Base-by-base conservation (phyloP, 2,888 invertebrate genomes). In the Netelia melanura region DNA sequence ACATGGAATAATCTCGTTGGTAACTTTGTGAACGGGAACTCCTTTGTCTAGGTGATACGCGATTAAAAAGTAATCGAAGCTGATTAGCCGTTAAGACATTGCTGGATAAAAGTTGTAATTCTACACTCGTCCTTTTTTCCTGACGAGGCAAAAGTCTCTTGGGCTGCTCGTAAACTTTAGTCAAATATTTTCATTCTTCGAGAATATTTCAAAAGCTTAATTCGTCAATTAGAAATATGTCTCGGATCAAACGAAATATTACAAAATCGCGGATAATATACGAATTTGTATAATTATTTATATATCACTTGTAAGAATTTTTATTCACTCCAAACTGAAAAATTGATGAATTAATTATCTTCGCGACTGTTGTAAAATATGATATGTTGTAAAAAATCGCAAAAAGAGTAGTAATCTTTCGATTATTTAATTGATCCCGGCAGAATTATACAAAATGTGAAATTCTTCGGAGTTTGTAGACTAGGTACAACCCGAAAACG, bases 401-500 rank as follows among this genome's bases (percentile, higher is more conserved):
- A 48, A 38, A 38, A 1, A 38, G 38, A 38, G 6, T 5, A 38
- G 6, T 38, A 6, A 1, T 38, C 5, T 38, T 38, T 38, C 1
- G 6, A 38, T 38, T 38, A 38, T 38, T 38, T 6, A 2, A 38
- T 38, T 38, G 38, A 0, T 8, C 38, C 38, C 38, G 38, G 38
- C 38, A 6, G 38, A 70, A 6, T 8, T 54, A 23, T 25, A 11
- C 25, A 56, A 82, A 61, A 2, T 38, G 10, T 38, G 1, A 56
- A 61, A 48, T 44, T 48, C 8, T 2, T 5, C 21, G 52, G 48
- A 30, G 21, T 25, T 64, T 62, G 17, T 76, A 21, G n/a, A n/a
- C n/a, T n/a, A n/a, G 21, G 21, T 21, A 38, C 17, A 9, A 48
- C 11, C 25, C 56, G 74, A 25, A 43, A 79, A 58, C 70, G 74